Percentiles rank a stretch among this genome's conserved stretches.
Conservation (phyloP, 1,140 invertebrate species). For the Adelges cooleyi region DNA sequence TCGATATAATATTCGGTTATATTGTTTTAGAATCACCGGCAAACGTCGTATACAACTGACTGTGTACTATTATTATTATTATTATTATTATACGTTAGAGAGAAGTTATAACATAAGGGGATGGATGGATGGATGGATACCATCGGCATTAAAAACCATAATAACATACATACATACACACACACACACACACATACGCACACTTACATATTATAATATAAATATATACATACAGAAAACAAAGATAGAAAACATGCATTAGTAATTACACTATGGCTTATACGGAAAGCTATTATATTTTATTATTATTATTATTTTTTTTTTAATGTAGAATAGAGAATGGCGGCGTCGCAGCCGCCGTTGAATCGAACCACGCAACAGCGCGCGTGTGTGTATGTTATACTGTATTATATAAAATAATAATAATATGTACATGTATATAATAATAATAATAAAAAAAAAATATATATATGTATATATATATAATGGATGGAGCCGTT, state of each 20-base stretch:
- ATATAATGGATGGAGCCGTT: slow-evolving; percentile 23
- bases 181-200: not conserved
- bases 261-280: slow-evolving; percentile 18
- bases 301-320: slow-evolving; percentile 8
- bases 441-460: slow-evolving; percentile 23
- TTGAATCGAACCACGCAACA: not conserved
- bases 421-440: slow-evolving; percentile 18
- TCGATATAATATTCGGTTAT: not conserved
- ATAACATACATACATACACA: not conserved
- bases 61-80: not conserved
- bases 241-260: slow-evolving; percentile 27
- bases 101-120: not conserved
- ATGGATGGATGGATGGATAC: not conserved
- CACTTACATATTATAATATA: not conserved
- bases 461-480: slow-evolving; percentile 17
- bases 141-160: slow-evolving; percentile 5
- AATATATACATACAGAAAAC: not conserved
- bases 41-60: not conserved
- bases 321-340: slow-evolving; percentile 20
- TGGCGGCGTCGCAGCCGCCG: not conserved
- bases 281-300: slow-evolving; percentile 25
- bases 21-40: not conserved
- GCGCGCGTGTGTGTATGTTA: not conserved
- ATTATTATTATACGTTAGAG: not conserved
- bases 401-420: slow-evolving; percentile 20